Evolutionary conservation across 2,888 invertebrate species (phyloP).

Genomic region (Strigamia crassipes): DNA sequence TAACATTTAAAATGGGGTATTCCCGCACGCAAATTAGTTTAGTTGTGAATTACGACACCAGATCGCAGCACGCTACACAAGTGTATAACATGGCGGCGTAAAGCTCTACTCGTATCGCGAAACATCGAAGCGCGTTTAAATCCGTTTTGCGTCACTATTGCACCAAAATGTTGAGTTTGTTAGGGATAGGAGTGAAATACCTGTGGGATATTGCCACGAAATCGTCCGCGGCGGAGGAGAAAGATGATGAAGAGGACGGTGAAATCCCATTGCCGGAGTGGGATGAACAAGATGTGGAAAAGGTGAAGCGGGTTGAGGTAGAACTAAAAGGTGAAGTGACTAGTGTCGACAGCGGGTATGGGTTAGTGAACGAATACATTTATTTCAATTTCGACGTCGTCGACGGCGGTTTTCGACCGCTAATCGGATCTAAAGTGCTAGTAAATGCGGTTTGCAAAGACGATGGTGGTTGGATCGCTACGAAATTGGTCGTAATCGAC

Average conservation of each 20-base stretch:
- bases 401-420: background rate
- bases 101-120: too few species aligned
- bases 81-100: too few species aligned
- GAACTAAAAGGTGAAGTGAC: background rate
- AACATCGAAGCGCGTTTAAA: too few species aligned
- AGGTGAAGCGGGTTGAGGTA: background rate
- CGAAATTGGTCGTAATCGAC: background rate
- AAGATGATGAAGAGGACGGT: background rate
- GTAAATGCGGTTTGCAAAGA: background rate
- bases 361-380: background rate
- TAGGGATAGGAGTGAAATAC: too few species aligned
- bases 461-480: background rate
- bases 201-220: too few species aligned
- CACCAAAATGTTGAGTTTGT: too few species aligned
- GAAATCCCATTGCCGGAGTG: background rate
- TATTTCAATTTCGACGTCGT: slow-evolving; percentile 33
- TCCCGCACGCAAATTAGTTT: too few species aligned
- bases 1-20: too few species aligned
- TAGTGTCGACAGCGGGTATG: background rate
- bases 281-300: background rate
- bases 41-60: too few species aligned
- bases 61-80: too few species aligned
- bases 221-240: background rate
- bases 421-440: background rate
- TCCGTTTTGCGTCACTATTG: too few species aligned